Conservation (phyloP, 2,888 invertebrate species). For the Drosophila villosipedis region DNA sequence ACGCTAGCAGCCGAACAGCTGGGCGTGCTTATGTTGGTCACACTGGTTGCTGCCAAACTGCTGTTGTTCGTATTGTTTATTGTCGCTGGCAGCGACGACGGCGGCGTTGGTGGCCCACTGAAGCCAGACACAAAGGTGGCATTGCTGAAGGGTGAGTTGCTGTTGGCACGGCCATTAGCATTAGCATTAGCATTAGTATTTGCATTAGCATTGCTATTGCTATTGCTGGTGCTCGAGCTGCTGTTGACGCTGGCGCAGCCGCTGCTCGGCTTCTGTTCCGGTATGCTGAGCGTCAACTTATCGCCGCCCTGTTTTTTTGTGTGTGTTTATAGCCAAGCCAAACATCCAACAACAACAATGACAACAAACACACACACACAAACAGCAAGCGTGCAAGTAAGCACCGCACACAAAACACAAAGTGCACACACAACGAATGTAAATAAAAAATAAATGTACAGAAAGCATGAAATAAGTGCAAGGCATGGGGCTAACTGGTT, state of each 20-base stretch:
- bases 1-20: slow-evolving; percentile 50
- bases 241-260: slow-evolving; percentile 63
- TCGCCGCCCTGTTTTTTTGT: slow-evolving; percentile 87
- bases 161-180: slow-evolving; percentile 37
- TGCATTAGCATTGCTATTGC: slow-evolving; percentile 13
- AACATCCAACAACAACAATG: slow-evolving; percentile 31
- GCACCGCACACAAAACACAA: slow-evolving; percentile 60
- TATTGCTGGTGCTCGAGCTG: slow-evolving; percentile 55
- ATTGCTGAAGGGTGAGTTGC: slow-evolving; percentile 67
- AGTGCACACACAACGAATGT: slow-evolving; percentile 68
- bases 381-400: slow-evolving; percentile 58
- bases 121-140: slow-evolving; percentile 82
- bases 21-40: slow-evolving; percentile 66
- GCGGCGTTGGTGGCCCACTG: slow-evolving; percentile 60
- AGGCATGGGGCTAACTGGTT: slow-evolving; percentile 66
- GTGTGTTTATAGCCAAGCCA: slow-evolving; percentile 42
- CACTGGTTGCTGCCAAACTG: slow-evolving; percentile 51
- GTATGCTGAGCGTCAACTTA: slow-evolving; percentile 89
- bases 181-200: slow-evolving; percentile 10
- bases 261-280: slow-evolving; percentile 86
- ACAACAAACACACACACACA: slow-evolving; percentile 36
- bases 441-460: slow-evolving; percentile 67
- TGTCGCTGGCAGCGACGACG: slow-evolving; percentile 60
- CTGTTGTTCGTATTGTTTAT: slow-evolving; percentile 58
- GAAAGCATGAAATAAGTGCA: slow-evolving; percentile 72